Evolutionary conservation across 2,888 invertebrate species (phyloP), one percentile per base, ranked within the genome.

Genomic region (Leucozona laternaria): DNA sequence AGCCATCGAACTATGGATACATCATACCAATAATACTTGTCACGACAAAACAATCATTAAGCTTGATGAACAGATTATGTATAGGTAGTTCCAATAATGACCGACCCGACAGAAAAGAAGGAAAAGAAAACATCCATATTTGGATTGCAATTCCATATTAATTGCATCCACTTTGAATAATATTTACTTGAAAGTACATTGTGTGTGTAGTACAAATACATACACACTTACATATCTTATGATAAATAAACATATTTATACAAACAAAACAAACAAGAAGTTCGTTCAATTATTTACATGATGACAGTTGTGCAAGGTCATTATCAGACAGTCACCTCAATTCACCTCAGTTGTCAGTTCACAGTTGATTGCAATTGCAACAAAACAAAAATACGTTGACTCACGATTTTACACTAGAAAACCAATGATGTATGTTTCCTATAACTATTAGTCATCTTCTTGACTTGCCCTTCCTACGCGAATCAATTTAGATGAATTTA

Each of bases 311-410:
- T 31, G 13, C 64, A 64, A 64, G 64, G 64, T 31, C 48, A 45
- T 64, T 48, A 48, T 31, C 64, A 48, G 43, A 64, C 64, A 64
- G 64, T 64, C 64, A 64, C 48, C 28, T 64, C 17, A 28, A 64
- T 48, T 64, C 48, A 64, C 64, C 10, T 64, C 2, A 43, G 10
- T n/a, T n/a, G n/a, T 64, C 17, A 28, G 48, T 48, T 64, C 48
- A 64, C 64, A 43, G 10, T 25, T 40, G 37, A 40, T 40, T 15
- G 22, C 4, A 37, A 8, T 20, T 20, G 20, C 8, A 48, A 58
- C n/a, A 60, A 43, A n/a, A n/a, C n/a, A n/a, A n/a, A n/a, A n/a
- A 64, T 13, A 64, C 10, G 8, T 64, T 64, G 64, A 64, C 45
- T 64, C 64, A 64, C 15, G 4, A 17, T 13, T 17, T 17, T 31